Base-by-base conservation (phyloP, 2,797 vertebrate species). In the Chlorospingus semifuscus region DNA sequence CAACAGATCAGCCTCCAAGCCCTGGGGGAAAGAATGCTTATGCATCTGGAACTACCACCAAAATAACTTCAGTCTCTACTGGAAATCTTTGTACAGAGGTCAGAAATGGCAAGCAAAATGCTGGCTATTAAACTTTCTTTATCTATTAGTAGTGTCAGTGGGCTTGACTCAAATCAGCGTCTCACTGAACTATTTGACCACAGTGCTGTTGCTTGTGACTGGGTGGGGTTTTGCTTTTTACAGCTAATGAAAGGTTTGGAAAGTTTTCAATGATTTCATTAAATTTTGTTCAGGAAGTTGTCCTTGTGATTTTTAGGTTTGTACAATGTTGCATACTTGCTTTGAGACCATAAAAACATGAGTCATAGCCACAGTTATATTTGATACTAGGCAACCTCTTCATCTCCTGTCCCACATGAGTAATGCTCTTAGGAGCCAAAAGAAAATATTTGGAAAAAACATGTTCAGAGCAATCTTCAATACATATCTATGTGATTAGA, bases 11-110 rank as follows among this genome's bases (percentile, higher is more conserved):
- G 96, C 98, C 99, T 59, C 99, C 99, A 96, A 99, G 99, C 97
- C 99, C 99, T 19, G 99, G 98, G n/a, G 98, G 98, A 76, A 99
- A 99, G 91, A 98, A 98, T 2, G 95, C 98, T 8, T 99, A 99
- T 63, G 96, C 98, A 18, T 98, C 98, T 93, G 99, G 98, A 92
- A 98, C 99, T 8, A 98, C 99, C 71, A 98, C 98, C 23, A 99
- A 99, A 97, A 99, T 99, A 97, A 99, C 99, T 26, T 99, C 99
- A 8, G 99, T 99, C 92, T 99, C 99, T 84, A 99, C 99, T 5
- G 99, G 99, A 79, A 99, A 99, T 97, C 98, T 99, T 91, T 99
- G 99, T 91, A 98, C 99, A 61, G 99, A 99, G 96, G 99, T 99
- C 91, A 98, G 99, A 96, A 96, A 21, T 71, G 53, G 77, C 60